Percentiles rank a stretch among this genome's conserved stretches.
Conservation (phyloP, 2,113 vertebrate species). For the Stomatorhinus ivindoensis region DNA sequence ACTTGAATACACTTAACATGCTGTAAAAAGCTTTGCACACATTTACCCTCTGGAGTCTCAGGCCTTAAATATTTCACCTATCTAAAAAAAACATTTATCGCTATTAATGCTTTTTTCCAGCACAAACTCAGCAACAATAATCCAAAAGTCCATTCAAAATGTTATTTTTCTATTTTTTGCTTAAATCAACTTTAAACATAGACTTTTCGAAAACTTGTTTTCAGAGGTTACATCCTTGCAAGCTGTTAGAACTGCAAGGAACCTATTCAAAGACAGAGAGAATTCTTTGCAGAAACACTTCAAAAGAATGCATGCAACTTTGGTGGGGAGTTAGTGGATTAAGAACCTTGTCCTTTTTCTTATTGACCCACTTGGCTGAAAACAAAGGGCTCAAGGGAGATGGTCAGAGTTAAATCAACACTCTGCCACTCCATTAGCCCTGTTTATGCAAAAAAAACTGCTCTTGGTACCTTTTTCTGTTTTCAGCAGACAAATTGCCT, state of each 20-base stretch:
- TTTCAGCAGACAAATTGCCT: slow-evolving; percentile 23
- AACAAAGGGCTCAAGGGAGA: slow-evolving; percentile 34
- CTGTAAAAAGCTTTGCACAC: neutral
- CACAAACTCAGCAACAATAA: no score
- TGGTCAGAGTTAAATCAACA: slow-evolving; percentile 28
- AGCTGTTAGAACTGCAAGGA: neutral
- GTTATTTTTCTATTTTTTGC: neutral
- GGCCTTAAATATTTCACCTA: no score
- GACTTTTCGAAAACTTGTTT: neutral
- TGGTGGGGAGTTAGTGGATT: neutral
- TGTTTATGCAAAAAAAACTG: slow-evolving; percentile 51
- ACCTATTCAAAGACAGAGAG: neutral
- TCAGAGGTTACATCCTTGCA: neutral
- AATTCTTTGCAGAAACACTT: neutral
- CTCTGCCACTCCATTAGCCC: slow-evolving; percentile 29
- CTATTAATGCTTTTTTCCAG: no score
- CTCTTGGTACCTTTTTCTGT: slow-evolving; percentile 35
- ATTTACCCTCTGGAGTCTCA: neutral
- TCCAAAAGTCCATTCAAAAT: no score
- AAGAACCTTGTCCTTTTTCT: slow-evolving; percentile 13
- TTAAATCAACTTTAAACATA: neutral
- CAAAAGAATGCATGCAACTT: neutral
- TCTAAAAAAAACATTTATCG: no score
- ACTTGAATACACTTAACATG: neutral
- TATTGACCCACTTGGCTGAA: slow-evolving; percentile 24